Evolutionary conservation across 2,888 invertebrate genomes (phyloP).

Genomic region (Agapetus fuscipes): DNA sequence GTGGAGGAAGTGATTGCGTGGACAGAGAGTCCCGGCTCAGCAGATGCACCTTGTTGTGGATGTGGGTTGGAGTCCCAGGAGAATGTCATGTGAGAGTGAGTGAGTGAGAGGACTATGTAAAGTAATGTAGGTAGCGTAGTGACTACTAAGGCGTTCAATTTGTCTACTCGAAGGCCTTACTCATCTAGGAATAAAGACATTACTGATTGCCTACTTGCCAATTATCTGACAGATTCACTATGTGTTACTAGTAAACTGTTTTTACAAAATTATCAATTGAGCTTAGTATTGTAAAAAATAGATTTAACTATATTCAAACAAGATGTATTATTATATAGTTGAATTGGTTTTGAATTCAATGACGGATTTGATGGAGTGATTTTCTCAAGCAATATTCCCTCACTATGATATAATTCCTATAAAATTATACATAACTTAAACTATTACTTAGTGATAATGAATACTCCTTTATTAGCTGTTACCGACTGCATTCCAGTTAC

Average conservation of each 20-base stretch:
- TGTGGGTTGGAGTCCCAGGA: no score
- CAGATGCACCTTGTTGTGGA: no score
- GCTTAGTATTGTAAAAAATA: conserved; percentile 21
- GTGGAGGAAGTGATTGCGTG: no score
- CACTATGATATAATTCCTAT: no score
- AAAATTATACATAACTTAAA: no score
- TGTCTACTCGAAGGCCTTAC: conserved; percentile 23
- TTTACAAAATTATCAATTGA: conserved; percentile 23
- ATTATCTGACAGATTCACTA: conserved; percentile 21
- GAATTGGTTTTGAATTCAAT: conserved; percentile 14
- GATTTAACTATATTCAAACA: conserved; percentile 17
- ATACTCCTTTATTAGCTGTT: no score
- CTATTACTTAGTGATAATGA: no score
- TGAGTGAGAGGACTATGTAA: conserved; percentile 4
- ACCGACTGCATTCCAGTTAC: no score
- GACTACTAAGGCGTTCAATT: conserved; percentile 14
- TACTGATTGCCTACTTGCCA: conserved; percentile 22
- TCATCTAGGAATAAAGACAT: conserved; percentile 20
- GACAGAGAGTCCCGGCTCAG: no score
- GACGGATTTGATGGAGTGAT: conserved; percentile 18
- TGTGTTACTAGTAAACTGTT: conserved; percentile 21
- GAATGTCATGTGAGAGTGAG: conserved; percentile 6
- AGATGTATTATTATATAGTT: conserved; percentile 17
- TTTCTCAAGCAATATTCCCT: conserved; percentile 15
- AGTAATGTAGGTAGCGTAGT: conserved; percentile 3